phyloP scores from a whole-genome alignment of 2,888 invertebrate genomes.

The Epsilonema sp. region DNA sequence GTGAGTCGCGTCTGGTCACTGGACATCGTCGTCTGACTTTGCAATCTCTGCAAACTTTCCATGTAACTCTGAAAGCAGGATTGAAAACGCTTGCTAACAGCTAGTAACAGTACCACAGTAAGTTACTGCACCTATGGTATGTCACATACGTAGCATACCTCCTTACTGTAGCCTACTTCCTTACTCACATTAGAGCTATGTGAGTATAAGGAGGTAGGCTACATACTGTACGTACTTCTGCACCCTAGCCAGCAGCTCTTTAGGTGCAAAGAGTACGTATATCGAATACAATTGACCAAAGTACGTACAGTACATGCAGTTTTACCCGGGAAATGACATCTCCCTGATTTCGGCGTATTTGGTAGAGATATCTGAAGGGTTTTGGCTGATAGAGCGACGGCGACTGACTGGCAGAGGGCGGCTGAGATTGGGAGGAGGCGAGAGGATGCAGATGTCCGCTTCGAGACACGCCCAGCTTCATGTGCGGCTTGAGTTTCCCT shows the following conservation, averaged over 20 bases:
- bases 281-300: too few species aligned
- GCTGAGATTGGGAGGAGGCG: too few species aligned
- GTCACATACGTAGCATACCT: too few species aligned
- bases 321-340: constrained; percentile 64
- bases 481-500: background rate
- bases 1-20: constrained; percentile 7
- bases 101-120: too few species aligned
- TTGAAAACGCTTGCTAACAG: too few species aligned
- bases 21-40: constrained; percentile 5
- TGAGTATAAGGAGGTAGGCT: background rate
- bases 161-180: too few species aligned
- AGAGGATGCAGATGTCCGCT: too few species aligned
- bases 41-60: constrained; percentile 4
- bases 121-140: too few species aligned
- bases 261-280: too few species aligned
- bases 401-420: constrained; percentile 36
- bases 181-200: too few species aligned
- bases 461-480: background rate
- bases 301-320: background rate
- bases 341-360: constrained; percentile 66
- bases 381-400: constrained; percentile 53
- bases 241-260: too few species aligned
- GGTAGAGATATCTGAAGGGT: constrained; percentile 73
- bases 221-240: background rate
- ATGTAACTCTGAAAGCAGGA: constrained; percentile 8